phyloP scores from a whole-genome alignment of 1,140 invertebrate genomes.

The Bemisia tabaci region DNA sequence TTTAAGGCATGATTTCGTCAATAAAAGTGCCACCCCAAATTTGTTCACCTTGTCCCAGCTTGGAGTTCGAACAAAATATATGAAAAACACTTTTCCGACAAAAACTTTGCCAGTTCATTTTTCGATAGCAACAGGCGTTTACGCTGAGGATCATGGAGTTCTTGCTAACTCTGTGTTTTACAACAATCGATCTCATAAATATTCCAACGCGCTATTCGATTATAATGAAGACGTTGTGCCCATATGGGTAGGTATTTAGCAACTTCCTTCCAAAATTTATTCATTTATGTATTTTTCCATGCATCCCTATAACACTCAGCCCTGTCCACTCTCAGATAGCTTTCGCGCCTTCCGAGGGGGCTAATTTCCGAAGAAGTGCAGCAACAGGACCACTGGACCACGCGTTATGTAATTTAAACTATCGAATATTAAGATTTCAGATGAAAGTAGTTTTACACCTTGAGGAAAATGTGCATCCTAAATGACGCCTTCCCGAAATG shows the following conservation, averaged over 20 bases:
- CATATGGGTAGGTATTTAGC: constrained; percentile 42
- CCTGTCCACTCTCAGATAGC: too few species aligned
- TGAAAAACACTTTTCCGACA: constrained; percentile 52
- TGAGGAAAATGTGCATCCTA: too few species aligned
- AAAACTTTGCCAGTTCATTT: constrained; percentile 73
- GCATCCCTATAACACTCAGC: too few species aligned
- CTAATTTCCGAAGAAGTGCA: too few species aligned
- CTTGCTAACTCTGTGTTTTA: constrained; percentile 51
- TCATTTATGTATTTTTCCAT: too few species aligned
- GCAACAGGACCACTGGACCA: too few species aligned
- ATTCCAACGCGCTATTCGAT: constrained; percentile 35
- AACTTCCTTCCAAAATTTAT: too few species aligned
- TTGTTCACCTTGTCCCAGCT: constrained; percentile 38
- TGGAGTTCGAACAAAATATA: constrained; percentile 44
- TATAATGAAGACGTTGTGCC: constrained; percentile 37
- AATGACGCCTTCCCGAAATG: too few species aligned
- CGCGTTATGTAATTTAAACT: too few species aligned
- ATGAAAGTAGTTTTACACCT: too few species aligned
- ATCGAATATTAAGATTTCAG: too few species aligned
- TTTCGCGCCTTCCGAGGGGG: too few species aligned
- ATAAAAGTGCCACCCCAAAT: constrained; percentile 39
- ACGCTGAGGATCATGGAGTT: constrained; percentile 57
- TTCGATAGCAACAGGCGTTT: constrained; percentile 59
- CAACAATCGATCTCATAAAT: constrained; percentile 32
- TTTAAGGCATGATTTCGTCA: constrained; percentile 53